Conservation (phyloP, 1,140 invertebrate species). For the Drosophila bocki region DNA sequence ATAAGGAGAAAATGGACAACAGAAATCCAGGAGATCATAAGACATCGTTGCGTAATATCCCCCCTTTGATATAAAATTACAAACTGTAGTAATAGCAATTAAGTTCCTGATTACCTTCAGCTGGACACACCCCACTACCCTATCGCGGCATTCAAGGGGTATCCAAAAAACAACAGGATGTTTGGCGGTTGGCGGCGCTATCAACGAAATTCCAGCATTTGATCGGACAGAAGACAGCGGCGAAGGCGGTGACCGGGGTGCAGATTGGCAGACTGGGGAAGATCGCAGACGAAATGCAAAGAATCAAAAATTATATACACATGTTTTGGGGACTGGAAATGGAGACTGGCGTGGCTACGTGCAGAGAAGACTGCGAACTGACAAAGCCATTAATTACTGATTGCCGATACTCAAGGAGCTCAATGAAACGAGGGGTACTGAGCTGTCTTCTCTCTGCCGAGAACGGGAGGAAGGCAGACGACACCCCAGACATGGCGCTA, state of each 20-base stretch:
- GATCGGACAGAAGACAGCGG: conserved; percentile 48
- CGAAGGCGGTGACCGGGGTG: conserved; percentile 4
- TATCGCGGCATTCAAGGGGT: conserved; percentile 19
- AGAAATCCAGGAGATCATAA: too few relatives aligned
- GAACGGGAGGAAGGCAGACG: conserved; percentile 19
- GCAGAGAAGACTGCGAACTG: conserved; percentile 35
- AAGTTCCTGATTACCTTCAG: neutral
- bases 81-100: neutral
- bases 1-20: neutral
- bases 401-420: conserved; percentile 70
- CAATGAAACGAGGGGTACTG: conserved; percentile 56
- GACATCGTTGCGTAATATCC: neutral
- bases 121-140: neutral
- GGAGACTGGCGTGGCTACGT: conserved; percentile 3
- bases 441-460: conserved; percentile 9
- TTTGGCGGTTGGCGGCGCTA: conserved; percentile 75
- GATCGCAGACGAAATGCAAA: conserved; percentile 80
- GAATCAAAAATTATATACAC: conserved; percentile 71
- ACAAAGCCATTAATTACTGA: conserved; percentile 82
- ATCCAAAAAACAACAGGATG: conserved; percentile 69
- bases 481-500: conserved; percentile 71
- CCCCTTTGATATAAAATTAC: neutral
- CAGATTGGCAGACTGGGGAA: conserved; percentile 37
- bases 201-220: conserved; percentile 81
- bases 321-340: conserved; percentile 34